phyloP scores from a whole-genome alignment of 2,888 invertebrate genomes.

The Bembecia ichneumoniformis region DNA sequence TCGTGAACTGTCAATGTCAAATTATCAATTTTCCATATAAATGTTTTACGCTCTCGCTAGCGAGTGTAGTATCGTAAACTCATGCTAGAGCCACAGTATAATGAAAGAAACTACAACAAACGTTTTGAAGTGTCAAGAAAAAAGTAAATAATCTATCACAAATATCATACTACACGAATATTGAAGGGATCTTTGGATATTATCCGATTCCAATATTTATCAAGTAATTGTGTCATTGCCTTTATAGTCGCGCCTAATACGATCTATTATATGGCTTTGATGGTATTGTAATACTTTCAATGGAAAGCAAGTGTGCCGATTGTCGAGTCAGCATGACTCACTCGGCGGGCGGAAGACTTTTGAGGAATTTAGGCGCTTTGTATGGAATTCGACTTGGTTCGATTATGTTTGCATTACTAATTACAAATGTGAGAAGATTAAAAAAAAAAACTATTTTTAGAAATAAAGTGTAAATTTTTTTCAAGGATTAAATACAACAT shows the following conservation, averaged over 20 bases:
- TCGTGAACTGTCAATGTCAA: no score
- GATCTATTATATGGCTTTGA: slow-evolving; percentile 45
- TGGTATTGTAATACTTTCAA: slow-evolving; percentile 38
- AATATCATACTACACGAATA: neutral
- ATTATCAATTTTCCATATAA: no score
- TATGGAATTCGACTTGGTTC: slow-evolving; percentile 22
- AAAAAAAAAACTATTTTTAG: no score
- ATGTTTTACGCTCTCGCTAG: no score
- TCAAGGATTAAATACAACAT: no score
- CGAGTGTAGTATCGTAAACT: no score
- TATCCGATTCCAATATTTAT: slow-evolving; percentile 40
- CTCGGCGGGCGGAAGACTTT: slow-evolving; percentile 25
- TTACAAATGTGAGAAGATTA: no score
- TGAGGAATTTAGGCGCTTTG: slow-evolving; percentile 36
- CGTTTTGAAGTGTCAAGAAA: neutral
- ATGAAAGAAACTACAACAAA: no score
- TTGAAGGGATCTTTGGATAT: neutral
- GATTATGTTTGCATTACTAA: neutral
- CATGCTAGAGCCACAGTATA: no score
- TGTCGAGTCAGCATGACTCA: slow-evolving; percentile 50
- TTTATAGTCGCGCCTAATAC: slow-evolving; percentile 46
- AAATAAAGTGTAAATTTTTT: no score
- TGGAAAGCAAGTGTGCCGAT: slow-evolving; percentile 21
- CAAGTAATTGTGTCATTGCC: slow-evolving; percentile 44
- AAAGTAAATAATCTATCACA: neutral